A percentile compares a stretch with the other conserved stretches of the same genome.
Conservation (phyloP, 1,140 invertebrate genomes). For the Drosophila pectinifera region DNA sequence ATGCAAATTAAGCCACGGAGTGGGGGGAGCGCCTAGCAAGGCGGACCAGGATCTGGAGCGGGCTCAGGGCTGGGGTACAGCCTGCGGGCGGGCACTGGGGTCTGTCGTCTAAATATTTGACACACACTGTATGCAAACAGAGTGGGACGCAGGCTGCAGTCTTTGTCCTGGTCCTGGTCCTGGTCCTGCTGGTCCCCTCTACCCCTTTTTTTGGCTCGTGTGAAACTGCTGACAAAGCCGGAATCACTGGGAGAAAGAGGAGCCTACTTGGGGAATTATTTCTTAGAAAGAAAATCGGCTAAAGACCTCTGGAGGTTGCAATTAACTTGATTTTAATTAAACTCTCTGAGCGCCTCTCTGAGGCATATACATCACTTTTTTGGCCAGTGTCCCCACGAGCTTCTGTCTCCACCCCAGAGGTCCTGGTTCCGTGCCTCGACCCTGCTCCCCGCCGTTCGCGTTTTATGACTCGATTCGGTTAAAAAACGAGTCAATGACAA, state of each 20-base stretch:
- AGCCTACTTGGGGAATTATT: too few relatives aligned
- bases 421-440: neutral
- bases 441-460: neutral
- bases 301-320: neutral
- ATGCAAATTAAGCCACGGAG: conserved; percentile 25
- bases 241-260: neutral
- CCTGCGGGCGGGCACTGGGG: neutral
- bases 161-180: conserved; percentile 2
- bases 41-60: neutral
- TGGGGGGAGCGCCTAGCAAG: neutral
- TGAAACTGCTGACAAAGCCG: conserved; percentile 24
- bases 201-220: neutral
- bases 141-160: conserved; percentile 33
- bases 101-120: conserved; percentile 47
- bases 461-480: conserved; percentile 26
- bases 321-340: too few relatives aligned
- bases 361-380: too few relatives aligned
- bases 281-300: neutral
- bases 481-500: conserved; percentile 21
- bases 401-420: neutral
- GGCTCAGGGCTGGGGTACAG: neutral
- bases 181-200: neutral
- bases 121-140: conserved; percentile 41
- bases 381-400: conserved; percentile 1
- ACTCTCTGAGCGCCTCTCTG: too few relatives aligned